phyloP scores from a whole-genome alignment of 2,888 invertebrate species.

The Gymnosoma rotundatum region DNA sequence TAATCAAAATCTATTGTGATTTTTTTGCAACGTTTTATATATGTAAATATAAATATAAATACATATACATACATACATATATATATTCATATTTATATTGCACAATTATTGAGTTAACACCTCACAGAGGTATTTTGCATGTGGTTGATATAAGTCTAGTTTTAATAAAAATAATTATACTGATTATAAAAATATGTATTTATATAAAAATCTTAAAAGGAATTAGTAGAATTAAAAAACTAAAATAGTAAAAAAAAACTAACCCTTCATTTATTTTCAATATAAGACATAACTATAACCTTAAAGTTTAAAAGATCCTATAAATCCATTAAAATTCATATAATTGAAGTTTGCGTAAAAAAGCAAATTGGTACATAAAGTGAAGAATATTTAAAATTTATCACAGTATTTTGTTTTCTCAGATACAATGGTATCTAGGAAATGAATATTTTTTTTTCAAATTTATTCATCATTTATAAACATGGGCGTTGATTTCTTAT shows the following conservation, averaged over 20 bases:
- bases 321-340: constrained; percentile 44
- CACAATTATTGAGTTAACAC: constrained; percentile 62
- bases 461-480: background rate
- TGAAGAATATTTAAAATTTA: constrained; percentile 40
- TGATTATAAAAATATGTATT: background rate
- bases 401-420: constrained; percentile 40
- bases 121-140: constrained; percentile 75
- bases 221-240: constrained; percentile 19
- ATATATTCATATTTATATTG: no score
- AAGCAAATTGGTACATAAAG: constrained; percentile 25
- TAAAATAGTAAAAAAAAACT: background rate
- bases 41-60: background rate
- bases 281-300: constrained; percentile 34
- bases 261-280: constrained; percentile 39
- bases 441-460: background rate
- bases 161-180: constrained; percentile 4
- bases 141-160: constrained; percentile 26
- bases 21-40: background rate
- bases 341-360: constrained; percentile 20
- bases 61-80: no score
- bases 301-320: constrained; percentile 41
- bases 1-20: constrained; percentile 55
- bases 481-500: constrained; percentile 6
- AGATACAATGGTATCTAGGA: no score
- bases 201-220: constrained; percentile 25